Conservation (phyloP, 2,888 invertebrate genomes). For the Cheiracanthium punctorium region DNA sequence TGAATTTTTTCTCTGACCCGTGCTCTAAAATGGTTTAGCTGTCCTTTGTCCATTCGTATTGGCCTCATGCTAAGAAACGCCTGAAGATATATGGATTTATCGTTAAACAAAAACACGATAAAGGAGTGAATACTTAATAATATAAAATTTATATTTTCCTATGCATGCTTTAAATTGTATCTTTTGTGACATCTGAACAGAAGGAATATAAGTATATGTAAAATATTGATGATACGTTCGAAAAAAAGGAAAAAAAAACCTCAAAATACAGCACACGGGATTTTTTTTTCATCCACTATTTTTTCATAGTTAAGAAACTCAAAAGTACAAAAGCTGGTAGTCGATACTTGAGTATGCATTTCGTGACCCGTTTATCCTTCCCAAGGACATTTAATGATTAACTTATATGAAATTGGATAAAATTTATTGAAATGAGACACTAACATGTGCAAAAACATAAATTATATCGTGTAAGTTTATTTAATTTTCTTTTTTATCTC, state of each 20-base stretch:
- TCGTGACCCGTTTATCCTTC: too few species aligned
- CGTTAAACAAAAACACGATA: neutral
- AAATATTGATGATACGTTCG: neutral
- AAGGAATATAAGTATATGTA: neutral
- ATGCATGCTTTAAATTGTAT: neutral
- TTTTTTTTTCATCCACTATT: too few species aligned
- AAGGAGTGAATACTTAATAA: neutral
- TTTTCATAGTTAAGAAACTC: neutral
- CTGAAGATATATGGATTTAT: neutral
- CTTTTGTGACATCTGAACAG: neutral
- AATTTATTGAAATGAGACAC: too few species aligned
- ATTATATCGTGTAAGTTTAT: too few species aligned
- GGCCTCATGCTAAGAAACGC: neutral
- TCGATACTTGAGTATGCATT: neutral
- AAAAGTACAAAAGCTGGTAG: neutral
- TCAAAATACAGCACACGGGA: too few species aligned
- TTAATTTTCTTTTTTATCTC: too few species aligned
- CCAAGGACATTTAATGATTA: too few species aligned
- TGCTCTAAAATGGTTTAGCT: neutral
- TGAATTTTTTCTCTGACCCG: conserved; percentile 15
- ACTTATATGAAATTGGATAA: too few species aligned
- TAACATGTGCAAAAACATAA: too few species aligned
- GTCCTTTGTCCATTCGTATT: conserved; percentile 16
- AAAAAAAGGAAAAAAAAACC: too few species aligned
- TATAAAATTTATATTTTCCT: neutral